Base-by-base conservation (phyloP, 2,888 invertebrate species). In the Cylindroiulus punctatus region DNA sequence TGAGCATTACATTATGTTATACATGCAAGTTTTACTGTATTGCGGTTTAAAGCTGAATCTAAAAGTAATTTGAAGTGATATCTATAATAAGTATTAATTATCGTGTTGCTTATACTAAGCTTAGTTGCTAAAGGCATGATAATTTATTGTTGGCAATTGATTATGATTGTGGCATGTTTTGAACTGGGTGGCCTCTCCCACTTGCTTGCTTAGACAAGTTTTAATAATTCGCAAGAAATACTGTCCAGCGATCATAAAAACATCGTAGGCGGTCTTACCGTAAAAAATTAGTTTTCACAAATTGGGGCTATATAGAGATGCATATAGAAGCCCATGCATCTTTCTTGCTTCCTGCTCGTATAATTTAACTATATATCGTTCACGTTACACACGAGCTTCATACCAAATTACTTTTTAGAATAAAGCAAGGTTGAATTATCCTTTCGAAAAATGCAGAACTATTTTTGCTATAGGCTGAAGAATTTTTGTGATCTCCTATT, bases 291-390 rank as follows among this genome's bases (percentile, higher is more conserved):
- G 22, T 65, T 65, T 65, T 65, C n/a, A 65, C 26, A 65, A 65
- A 65, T 65, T 65, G 65, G 65, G 65, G 65, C 65, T 65, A 65
- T 65, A 26, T 22, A 65, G 26, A 65, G 65, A 22, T 22, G 65
- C 26, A 5, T 10, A 10, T 36, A n/a, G n/a, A n/a, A n/a, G n/a
- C 5, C 26, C 65, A 26, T 10, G 65, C 12, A 65, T 7, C 26
- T 26, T 65, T 65, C 26, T 65, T 65, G 26, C 65, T 65, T 65
- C 26, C 65, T 8, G 65, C 65, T 65, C 26, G 65, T 65, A 65
- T 65, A 65, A 65, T 65, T 65, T 65, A 10, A 22, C 65, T 65
- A 65, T 65, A 65, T 65, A 65, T 65, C 65, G 65, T 65, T 65
- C 65, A 65, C 22, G 65, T 65, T 65, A 26, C 26, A 26, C 65